Evolutionary conservation across 2,888 invertebrate species (phyloP), one percentile per base, ranked within the genome.

Genomic region (Leptopterna dolabrata): DNA sequence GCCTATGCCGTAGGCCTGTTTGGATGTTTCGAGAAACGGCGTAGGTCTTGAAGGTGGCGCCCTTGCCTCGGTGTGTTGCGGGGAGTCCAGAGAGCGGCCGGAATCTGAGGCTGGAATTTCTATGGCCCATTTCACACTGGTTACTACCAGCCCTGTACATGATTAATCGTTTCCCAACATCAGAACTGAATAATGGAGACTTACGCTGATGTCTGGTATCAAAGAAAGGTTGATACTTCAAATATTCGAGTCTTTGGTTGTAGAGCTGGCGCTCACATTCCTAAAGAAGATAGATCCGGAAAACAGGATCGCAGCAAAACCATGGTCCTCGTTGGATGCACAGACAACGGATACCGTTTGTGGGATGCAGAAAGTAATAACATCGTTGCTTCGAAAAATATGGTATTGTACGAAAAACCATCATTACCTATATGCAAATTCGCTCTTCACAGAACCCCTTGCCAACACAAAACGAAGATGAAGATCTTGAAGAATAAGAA

Each of bases 241-340:
- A 89, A 89, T 51, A 29, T 91, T 45, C 88, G 90, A 89, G 86
- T 90, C 0, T 91, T 91, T 90, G 91, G 91, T 16, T 88, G 89
- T 71, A 80, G n/a, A 1, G 81, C 81, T 6, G 43, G 27, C 86
- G 29, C 51, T 36, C 86, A 88, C 55, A 63, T 86, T 13, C 88
- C 88, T 14, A 85, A 86, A 47, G 87, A 86, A 45, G 36, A 71
- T n/a, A 51, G 87, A 30, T 4, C 30, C 1, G 29, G 76, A 24
- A 88, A 88, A 81, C 87, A 88, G n/a, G 41, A 41, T 73, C 36
- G 86, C 36, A 80, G 63, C 7, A 6, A 24, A 3, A 27, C 11
- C 1, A 29, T 19, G 14, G 9, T 73, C 4, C 51, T 86, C 16
- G 47, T 86, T 4, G 86, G 86, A 1, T 86, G 83, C 45, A 30